Percentiles rank a stretch among this genome's conserved stretches.
Conservation (phyloP, 2,888 invertebrate genomes). For the Merodon equestris region DNA sequence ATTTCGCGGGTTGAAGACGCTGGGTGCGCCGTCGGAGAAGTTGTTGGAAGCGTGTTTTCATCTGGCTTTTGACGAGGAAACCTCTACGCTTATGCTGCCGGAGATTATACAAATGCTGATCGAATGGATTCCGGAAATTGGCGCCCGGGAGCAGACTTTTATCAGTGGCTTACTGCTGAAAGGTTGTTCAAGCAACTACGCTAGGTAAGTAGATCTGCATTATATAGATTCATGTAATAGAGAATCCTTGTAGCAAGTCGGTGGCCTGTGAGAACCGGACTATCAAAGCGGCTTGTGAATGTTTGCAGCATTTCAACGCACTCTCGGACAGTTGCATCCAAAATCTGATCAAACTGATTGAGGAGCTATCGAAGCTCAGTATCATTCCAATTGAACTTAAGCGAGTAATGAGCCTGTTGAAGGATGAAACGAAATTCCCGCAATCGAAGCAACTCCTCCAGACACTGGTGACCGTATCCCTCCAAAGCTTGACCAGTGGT, state of each 20-base stretch:
- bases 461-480: conserved; percentile 76
- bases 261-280: conserved; percentile 80
- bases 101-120: conserved; percentile 80
- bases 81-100: conserved; percentile 75
- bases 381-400: conserved; percentile 82
- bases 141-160: conserved; percentile 77
- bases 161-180: conserved; percentile 77
- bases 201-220: conserved; percentile 73
- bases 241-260: no score
- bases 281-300: conserved; percentile 79
- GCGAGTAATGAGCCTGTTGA: conserved; percentile 79
- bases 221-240: neutral
- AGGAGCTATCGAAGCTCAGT: conserved; percentile 81
- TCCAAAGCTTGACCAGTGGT: conserved; percentile 75
- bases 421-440: conserved; percentile 74
- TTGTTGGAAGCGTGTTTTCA: conserved; percentile 79
- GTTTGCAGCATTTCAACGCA: conserved; percentile 77
- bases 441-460: conserved; percentile 76
- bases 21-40: conserved; percentile 79
- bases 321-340: conserved; percentile 79
- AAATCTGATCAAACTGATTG: conserved; percentile 81
- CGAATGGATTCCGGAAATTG: conserved; percentile 80
- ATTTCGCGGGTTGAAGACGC: conserved; percentile 75
- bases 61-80: conserved; percentile 78
- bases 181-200: conserved; percentile 80